Evolutionary conservation across 2,797 vertebrate genomes (phyloP).

Genomic region (Labroides dimidiatus): DNA sequence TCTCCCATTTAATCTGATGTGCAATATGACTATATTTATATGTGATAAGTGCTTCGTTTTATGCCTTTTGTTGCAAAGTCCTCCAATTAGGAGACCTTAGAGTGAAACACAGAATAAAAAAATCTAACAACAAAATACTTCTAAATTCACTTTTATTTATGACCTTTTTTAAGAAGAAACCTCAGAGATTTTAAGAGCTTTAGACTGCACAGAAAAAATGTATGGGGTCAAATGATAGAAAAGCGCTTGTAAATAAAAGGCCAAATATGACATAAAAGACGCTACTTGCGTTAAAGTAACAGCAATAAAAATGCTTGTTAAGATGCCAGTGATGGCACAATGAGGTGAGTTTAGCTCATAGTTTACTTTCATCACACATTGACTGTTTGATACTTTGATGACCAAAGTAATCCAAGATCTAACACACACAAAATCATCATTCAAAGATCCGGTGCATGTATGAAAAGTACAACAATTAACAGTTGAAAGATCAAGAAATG

Average conservation of each 20-base stretch:
- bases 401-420: constrained; percentile 1
- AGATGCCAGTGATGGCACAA: constrained; percentile 22
- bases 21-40: too few relatives aligned
- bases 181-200: constrained; percentile 8
- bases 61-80: too few relatives aligned
- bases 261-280: background rate
- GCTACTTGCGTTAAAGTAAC: background rate
- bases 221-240: background rate
- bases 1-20: too few relatives aligned
- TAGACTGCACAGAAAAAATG: background rate
- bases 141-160: constrained; percentile 39
- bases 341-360: background rate
- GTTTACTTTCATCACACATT: constrained; percentile 3
- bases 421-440: background rate
- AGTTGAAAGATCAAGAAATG: too few relatives aligned
- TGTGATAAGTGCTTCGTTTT: too few relatives aligned
- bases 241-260: background rate
- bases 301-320: background rate
- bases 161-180: constrained; percentile 13
- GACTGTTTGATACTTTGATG: background rate
- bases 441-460: too few relatives aligned
- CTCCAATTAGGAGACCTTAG: too few relatives aligned
- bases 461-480: too few relatives aligned
- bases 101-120: too few relatives aligned
- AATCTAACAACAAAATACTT: background rate